Evolutionary conservation across 2,888 invertebrate genomes (phyloP).

Genomic region (Andrena camellia): DNA sequence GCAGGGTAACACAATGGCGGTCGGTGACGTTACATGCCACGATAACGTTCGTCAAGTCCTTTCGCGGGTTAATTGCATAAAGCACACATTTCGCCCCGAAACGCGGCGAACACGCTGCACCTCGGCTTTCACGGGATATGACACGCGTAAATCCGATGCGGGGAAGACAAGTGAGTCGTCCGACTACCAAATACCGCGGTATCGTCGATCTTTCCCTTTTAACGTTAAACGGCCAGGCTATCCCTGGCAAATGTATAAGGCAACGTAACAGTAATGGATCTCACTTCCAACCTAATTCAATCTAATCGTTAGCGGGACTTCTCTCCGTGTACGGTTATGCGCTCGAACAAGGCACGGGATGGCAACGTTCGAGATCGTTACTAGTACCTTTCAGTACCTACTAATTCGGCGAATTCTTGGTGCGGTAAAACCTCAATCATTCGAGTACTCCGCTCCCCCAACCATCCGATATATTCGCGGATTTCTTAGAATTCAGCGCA

Average conservation of each 20-base stretch:
- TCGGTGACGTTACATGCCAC: slow-evolving; percentile 15
- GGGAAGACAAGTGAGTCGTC: slow-evolving; percentile 45
- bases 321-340: slow-evolving; percentile 40
- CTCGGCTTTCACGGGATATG: slow-evolving; percentile 9
- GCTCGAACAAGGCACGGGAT: slow-evolving; percentile 25
- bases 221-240: slow-evolving; percentile 26
- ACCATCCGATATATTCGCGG: not conserved
- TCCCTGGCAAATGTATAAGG: slow-evolving; percentile 19
- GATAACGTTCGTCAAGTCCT: slow-evolving; percentile 28
- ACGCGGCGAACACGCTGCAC: not conserved
- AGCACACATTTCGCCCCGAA: not conserved
- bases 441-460: not conserved
- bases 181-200: slow-evolving; percentile 31
- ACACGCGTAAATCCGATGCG: slow-evolving; percentile 33
- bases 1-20: slow-evolving; percentile 8
- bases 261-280: slow-evolving; percentile 51
- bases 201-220: slow-evolving; percentile 44
- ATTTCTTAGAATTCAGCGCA: not conserved
- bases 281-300: slow-evolving; percentile 61
- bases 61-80: slow-evolving; percentile 22
- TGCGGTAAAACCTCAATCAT: not conserved
- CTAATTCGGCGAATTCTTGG: slow-evolving; percentile 36
- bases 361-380: slow-evolving; percentile 47
- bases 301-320: slow-evolving; percentile 62
- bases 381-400: slow-evolving; percentile 26